Base-by-base conservation (phyloP, 2,888 invertebrate species). In the Tetragonula carbonaria region DNA sequence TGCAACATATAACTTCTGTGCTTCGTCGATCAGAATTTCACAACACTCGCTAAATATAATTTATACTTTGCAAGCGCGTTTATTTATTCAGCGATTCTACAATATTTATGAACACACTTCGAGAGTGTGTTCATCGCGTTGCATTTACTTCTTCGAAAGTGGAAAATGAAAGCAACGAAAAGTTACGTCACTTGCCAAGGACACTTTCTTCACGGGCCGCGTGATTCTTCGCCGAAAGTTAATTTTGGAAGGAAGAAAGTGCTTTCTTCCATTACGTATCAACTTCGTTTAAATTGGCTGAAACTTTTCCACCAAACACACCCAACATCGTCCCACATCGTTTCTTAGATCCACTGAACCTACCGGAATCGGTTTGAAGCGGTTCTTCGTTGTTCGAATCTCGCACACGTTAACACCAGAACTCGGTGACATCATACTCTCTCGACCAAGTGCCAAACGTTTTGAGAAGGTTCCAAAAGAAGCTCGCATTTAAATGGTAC, bases 401-500 rank as follows among this genome's bases (percentile, higher is more conserved):
- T 45, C 55, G 63, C 78, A 80, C 33, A 62, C 71, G 67, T 78
- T 83, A 33, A 74, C 51, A 72, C 63, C 59, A 70, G 72, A 62
- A 76, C 70, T 38, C 59, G 63, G 74, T 88, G 84, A 84, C 85
- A 85, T 88, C 83, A 79, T 80, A 84, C 80, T 45, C 45, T 82
- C 71, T 75, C 72, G 74, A 53, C 80, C 75, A 59, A 77, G 79
- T 84, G 87, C 88, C 88, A 88, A 88, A 80, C 75, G 21, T 68
- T 75, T 81, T 85, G 88, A 88, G 67, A 81, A 70, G 73, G 65
- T 85, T 87, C 84, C 88, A 88, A 88, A 82, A 84, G 78, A 81
- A 76, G 74, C 70, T 74, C 72, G 23, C 71, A 81, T 85, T 74
- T 79, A 84, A 84, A 82, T 80, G 77, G 66, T 78, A 86, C 86